Conservation (phyloP, 2,888 invertebrate species). For the Horisme vitalbata region DNA sequence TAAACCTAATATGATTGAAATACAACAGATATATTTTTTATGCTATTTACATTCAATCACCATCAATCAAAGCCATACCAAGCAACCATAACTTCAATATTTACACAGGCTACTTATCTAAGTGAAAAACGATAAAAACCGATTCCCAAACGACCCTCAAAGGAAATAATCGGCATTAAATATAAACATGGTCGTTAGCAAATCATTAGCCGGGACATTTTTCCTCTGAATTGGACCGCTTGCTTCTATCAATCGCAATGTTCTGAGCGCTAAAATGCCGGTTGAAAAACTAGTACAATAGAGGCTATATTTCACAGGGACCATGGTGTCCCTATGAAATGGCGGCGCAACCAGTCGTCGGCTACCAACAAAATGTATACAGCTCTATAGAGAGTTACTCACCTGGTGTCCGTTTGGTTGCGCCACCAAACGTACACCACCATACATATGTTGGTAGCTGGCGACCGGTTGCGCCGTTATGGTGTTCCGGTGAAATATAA, state of each 20-base stretch:
- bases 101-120: slow-evolving; percentile 31
- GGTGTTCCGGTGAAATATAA: too few relatives aligned
- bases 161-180: slow-evolving; percentile 82
- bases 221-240: slow-evolving; percentile 57
- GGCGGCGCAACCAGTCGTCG: too few relatives aligned
- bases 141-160: slow-evolving; percentile 65
- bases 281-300: too few relatives aligned
- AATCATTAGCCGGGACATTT: slow-evolving; percentile 77
- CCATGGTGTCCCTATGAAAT: too few relatives aligned
- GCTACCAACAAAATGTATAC: too few relatives aligned
- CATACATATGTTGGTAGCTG: too few relatives aligned
- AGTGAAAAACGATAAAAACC: slow-evolving; percentile 36
- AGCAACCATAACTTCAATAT: slow-evolving; percentile 6
- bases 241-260: slow-evolving; percentile 67
- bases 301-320: too few relatives aligned
- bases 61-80: background rate
- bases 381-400: too few relatives aligned
- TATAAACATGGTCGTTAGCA: slow-evolving; percentile 81
- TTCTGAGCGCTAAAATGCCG: slow-evolving; percentile 40
- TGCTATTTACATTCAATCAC: background rate
- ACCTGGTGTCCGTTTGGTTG: too few relatives aligned
- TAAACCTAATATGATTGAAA: too few relatives aligned
- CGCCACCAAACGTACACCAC: too few relatives aligned
- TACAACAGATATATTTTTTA: background rate
- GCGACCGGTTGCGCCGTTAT: too few relatives aligned